Conservation (phyloP, 2,888 invertebrate genomes). For the Hofmannophila pseudospretella region DNA sequence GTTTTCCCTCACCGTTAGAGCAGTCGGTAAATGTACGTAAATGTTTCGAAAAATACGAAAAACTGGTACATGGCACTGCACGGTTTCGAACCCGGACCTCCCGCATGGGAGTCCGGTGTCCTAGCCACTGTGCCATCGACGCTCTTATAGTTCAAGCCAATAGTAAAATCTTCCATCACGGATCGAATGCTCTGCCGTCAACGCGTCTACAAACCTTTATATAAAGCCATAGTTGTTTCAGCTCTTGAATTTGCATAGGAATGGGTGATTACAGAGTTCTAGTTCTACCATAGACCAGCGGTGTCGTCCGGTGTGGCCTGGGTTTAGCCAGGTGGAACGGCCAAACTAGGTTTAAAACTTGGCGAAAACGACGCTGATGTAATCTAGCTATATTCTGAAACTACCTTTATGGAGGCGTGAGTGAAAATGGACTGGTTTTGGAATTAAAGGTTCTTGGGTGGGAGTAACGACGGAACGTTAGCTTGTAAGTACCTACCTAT, state of each 20-base stretch:
- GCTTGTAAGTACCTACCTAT: too few species aligned
- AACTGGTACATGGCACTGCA: too few species aligned
- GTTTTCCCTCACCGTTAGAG: too few species aligned
- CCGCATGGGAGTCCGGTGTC: too few species aligned
- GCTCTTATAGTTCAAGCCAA: too few species aligned
- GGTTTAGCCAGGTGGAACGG: constrained; percentile 30
- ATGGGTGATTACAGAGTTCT: constrained; percentile 71
- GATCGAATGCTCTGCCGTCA: constrained; percentile 15
- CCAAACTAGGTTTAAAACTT: constrained; percentile 36
- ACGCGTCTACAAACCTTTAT: constrained; percentile 37
- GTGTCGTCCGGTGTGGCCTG: constrained; percentile 35
- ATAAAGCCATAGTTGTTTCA: constrained; percentile 74
- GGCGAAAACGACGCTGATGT: constrained; percentile 18
- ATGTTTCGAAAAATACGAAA: too few species aligned
- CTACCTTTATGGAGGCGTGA: not conserved
- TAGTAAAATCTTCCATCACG: too few species aligned
- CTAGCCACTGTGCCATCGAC: too few species aligned
- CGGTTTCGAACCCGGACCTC: too few species aligned
- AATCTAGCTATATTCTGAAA: constrained; percentile 3
- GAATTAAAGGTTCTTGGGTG: too few species aligned
- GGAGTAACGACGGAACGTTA: too few species aligned
- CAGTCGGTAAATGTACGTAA: too few species aligned
- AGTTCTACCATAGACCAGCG: constrained; percentile 55
- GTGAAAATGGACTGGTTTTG: not conserved
- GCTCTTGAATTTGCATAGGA: constrained; percentile 71